Conservation (phyloP, 2,797 vertebrate species). For the Hozukius guyotensis region DNA sequence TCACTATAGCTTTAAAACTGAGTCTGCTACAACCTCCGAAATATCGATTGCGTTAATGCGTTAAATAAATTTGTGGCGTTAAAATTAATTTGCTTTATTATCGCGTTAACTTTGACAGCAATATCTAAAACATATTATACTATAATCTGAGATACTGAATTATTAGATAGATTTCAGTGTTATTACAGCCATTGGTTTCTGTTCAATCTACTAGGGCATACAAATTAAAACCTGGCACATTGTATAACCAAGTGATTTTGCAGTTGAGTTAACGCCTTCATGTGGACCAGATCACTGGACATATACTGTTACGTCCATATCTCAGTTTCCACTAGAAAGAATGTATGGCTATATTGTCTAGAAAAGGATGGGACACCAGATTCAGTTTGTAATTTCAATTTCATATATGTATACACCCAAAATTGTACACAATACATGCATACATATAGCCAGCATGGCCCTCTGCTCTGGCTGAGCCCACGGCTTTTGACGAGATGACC, state of each 20-base stretch:
- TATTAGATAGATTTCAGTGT: not conserved
- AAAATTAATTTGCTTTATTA: too few species aligned
- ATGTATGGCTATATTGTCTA: not conserved
- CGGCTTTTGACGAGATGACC: conserved; percentile 59
- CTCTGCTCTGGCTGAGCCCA: conserved; percentile 31
- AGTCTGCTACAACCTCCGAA: too few species aligned
- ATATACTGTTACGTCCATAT: not conserved
- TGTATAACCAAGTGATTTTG: not conserved
- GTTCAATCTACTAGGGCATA: not conserved
- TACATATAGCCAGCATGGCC: conserved; percentile 9
- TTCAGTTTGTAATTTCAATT: not conserved
- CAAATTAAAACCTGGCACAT: not conserved
- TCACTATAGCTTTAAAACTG: too few species aligned
- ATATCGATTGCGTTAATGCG: too few species aligned
- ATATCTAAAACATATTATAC: not conserved
- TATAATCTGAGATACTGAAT: not conserved
- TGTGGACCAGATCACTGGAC: not conserved
- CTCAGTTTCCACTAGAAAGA: not conserved
- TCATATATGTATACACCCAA: not conserved
- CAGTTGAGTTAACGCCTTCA: not conserved
- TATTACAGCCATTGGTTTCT: not conserved
- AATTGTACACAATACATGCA: not conserved
- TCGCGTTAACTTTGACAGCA: too few species aligned
- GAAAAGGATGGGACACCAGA: not conserved
- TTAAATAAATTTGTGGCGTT: too few species aligned